Conservation (phyloP, 2,113 vertebrate species). For the Channa argus region DNA sequence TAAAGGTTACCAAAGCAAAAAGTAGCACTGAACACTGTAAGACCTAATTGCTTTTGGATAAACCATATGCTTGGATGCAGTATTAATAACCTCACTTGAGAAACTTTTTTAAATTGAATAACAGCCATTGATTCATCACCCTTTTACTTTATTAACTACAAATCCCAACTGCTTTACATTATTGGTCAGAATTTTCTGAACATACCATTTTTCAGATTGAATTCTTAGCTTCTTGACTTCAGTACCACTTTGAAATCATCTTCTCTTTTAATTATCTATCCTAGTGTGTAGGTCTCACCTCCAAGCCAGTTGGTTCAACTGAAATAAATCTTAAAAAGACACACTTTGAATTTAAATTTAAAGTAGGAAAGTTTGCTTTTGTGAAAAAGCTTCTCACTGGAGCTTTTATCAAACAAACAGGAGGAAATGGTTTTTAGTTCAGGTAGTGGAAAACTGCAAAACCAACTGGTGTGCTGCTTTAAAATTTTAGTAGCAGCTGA, state of each 20-base stretch:
- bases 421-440: no score
- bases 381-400: no score
- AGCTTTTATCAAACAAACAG: no score
- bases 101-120: no score
- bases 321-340: no score
- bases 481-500: neutral
- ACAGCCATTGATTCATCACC: slow-evolving; percentile 41
- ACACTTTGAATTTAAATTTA: no score
- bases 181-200: slow-evolving; percentile 1
- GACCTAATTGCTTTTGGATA: slow-evolving; percentile 12
- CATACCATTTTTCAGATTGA: neutral
- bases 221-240: slow-evolving; percentile 1
- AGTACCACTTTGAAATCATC: neutral
- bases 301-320: neutral
- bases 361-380: no score
- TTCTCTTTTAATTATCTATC: neutral
- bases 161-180: neutral
- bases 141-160: slow-evolving; percentile 55
- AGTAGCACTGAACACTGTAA: neutral
- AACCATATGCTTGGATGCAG: slow-evolving; percentile 39
- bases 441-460: neutral
- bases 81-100: slow-evolving; percentile 79
- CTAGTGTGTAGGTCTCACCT: no score
- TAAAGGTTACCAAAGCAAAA: slow-evolving; percentile 14
- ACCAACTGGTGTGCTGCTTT: neutral